Conservation (phyloP, 2,113 vertebrate genomes). For the Halichoerus grypus region DNA sequence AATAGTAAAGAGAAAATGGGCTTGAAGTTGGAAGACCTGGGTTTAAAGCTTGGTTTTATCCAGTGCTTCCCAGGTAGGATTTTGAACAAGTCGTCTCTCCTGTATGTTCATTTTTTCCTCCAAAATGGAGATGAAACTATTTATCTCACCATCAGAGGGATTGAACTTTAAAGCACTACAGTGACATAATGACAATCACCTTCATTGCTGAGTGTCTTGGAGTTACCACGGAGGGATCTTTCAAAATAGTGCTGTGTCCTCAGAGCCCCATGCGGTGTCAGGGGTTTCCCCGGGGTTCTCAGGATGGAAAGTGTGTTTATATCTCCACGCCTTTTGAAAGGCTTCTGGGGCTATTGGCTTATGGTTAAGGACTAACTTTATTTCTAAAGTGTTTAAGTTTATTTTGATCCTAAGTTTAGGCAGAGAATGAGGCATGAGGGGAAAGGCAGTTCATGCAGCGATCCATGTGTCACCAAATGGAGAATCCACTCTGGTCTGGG, state of each 20-base stretch:
- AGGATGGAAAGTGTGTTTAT: conserved; percentile 66
- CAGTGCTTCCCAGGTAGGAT: not conserved
- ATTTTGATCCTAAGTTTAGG: conserved; percentile 73
- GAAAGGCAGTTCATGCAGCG: not conserved
- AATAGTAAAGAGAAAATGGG: not conserved
- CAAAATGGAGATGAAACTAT: not conserved
- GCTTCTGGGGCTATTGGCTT: conserved; percentile 20
- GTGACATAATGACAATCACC: not conserved
- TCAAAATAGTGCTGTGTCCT: not conserved
- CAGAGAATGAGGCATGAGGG: not conserved
- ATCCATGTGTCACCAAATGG: conserved; percentile 13
- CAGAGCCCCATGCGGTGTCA: not conserved
- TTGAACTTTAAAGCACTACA: not conserved
- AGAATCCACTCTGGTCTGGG: not conserved
- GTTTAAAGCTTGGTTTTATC: not conserved
- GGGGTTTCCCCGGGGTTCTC: conserved; percentile 44
- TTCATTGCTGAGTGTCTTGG: not conserved
- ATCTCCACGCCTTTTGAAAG: conserved; percentile 42
- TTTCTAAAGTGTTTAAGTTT: conserved; percentile 70
- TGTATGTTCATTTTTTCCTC: not conserved
- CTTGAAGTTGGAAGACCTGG: not conserved
- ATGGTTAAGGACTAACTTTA: conserved; percentile 52
- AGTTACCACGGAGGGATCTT: not conserved
- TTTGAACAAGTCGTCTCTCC: not conserved
- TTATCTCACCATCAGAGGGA: not conserved